Conservation (phyloP, 2,888 invertebrate genomes). For the Lochmaea capreae region DNA sequence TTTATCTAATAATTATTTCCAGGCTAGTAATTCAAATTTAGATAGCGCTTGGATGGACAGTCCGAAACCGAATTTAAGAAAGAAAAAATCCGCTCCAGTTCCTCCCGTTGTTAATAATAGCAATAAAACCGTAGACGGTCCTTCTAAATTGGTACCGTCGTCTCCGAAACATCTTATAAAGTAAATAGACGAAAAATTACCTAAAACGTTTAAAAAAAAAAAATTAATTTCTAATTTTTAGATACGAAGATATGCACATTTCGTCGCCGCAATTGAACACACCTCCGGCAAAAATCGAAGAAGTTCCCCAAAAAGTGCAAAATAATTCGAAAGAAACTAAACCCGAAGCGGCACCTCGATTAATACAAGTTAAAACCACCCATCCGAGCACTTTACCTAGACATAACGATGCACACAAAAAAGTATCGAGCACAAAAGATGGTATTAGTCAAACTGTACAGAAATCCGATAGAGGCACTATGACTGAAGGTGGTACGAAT, state of each 20-base stretch:
- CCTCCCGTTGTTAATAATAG: conserved; percentile 27
- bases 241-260: conserved; percentile 13
- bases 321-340: neutral
- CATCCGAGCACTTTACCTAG: conserved; percentile 21
- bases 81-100: conserved; percentile 82
- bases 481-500: conserved; percentile 34
- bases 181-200: conserved; percentile 5
- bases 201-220: neutral
- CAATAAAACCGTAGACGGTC: conserved; percentile 8
- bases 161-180: conserved; percentile 30
- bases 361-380: conserved; percentile 13
- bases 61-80: conserved; percentile 70
- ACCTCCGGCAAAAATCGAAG: neutral
- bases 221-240: neutral
- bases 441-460: conserved; percentile 25
- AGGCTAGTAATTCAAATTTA: conserved; percentile 41
- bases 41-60: conserved; percentile 69
- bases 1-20: neutral
- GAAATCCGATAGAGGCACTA: conserved; percentile 34
- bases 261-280: neutral
- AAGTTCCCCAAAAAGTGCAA: conserved; percentile 4
- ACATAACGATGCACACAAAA: conserved; percentile 27
- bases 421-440: conserved; percentile 32
- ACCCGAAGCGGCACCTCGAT: conserved; percentile 3
- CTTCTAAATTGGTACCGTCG: conserved; percentile 18